Base-by-base conservation (phyloP, 1,140 invertebrate species). In the Papilio xuthus region DNA sequence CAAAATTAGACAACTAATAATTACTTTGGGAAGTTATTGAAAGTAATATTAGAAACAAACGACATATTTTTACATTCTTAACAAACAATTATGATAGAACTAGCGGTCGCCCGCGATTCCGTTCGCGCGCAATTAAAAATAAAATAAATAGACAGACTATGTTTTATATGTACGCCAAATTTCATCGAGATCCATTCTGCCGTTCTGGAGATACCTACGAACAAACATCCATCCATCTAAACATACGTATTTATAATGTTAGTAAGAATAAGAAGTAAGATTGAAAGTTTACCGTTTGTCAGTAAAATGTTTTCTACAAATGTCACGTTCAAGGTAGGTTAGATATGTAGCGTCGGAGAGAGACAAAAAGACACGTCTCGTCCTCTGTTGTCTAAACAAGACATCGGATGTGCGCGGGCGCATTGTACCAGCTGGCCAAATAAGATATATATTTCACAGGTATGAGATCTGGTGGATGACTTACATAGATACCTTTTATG, bases 341-440 rank as follows among this genome's bases (percentile, higher is more conserved):
- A 44, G 20, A 47, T 18, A 28, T 37, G 28, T 18, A 41, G 32
- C 13, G 32, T 32, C 4, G 41, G 67, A 53, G 26, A 15, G 63
- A 50, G 26, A 20, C 7, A 72, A 18, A 73, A 20, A 75, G 82
- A 80, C 80, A 83, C 80, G 81, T 83, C 78, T 78, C 78, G 60
- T 81, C 73, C 78, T 73, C 83, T 80, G 84, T 85, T 82, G 81
- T 82, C 32, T 71, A 82, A 85, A 85, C 78, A 82, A 42, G 44
- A 18, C 42, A 71, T 69, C 67, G 67, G 67, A 69, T 69, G 20
- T 72, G 44, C 41, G 42, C 72, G 71, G 60, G 41, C 67, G 18
- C 73, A 74, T 81, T 60, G 37, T n/a, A 75, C 80, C 85, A 85
- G 80, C 83, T 85, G 85, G 78, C 67, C 79, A 85, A 86, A 86